Percentiles rank a stretch among this genome's conserved stretches.
phyloP scores from a whole-genome alignment of 2,797 vertebrate genomes.

The Tolypeutes matacus region DNA sequence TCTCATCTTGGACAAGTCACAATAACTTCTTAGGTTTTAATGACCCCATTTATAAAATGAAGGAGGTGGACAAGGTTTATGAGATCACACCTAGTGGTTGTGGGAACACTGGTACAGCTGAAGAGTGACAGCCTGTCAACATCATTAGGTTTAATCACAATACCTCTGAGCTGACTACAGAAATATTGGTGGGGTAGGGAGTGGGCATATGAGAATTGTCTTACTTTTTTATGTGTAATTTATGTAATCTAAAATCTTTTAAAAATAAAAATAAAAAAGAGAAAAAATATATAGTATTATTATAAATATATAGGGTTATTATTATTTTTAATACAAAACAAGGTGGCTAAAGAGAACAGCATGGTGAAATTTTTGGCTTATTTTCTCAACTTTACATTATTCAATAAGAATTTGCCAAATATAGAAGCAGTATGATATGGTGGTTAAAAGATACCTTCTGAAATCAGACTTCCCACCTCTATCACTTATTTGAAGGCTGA shows the following conservation, averaged over 20 bases:
- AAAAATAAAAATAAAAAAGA: no score
- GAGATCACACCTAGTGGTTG: neutral
- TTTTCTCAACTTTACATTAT: conserved; percentile 34
- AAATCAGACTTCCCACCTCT: neutral
- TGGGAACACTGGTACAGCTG: neutral
- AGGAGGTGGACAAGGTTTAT: neutral
- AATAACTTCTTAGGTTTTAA: conserved; percentile 28
- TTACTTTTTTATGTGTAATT: no score
- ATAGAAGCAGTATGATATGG: neutral
- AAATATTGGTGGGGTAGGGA: no score
- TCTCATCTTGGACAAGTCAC: neutral
- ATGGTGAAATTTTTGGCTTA: neutral
- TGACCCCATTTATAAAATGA: neutral
- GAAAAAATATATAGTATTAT: neutral
- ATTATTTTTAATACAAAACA: neutral
- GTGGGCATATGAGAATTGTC: no score
- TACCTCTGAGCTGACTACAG: neutral
- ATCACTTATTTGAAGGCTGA: neutral
- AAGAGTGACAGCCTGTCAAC: neutral
- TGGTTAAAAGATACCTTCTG: neutral
- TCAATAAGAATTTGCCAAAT: neutral
- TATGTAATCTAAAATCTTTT: no score
- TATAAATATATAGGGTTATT: neutral
- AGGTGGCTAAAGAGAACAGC: neutral
- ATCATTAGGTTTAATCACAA: neutral